Conservation (phyloP, 2,797 vertebrate species). For the Capromys pilorides region DNA sequence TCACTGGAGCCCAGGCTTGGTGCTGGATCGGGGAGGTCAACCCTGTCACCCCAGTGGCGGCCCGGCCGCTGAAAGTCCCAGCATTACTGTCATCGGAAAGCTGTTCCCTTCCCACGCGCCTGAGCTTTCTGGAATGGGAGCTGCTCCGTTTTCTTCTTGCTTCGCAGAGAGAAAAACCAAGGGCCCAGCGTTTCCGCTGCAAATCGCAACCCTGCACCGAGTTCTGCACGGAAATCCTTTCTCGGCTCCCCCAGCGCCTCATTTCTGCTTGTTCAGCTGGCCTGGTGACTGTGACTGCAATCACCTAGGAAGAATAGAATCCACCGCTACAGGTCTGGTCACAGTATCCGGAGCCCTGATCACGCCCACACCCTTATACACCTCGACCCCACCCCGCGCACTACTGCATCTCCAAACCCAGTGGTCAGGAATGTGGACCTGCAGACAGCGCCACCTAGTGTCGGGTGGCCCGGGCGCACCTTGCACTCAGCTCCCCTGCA, state of each 20-base stretch:
- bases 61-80: accelerated
- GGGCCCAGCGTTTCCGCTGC: background rate
- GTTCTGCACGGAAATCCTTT: background rate
- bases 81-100: accelerated
- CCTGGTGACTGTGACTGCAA: background rate
- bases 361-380: background rate
- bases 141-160: background rate
- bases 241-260: accelerated
- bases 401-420: background rate
- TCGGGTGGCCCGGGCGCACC: conserved; percentile 50
- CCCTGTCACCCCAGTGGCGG: no score
- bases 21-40: no score
- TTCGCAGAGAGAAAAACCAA: background rate
- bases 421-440: background rate
- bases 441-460: conserved; percentile 82
- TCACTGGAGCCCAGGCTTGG: accelerated
- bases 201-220: accelerated
- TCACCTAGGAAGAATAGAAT: conserved; percentile 41
- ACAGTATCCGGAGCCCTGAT: background rate
- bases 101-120: accelerated
- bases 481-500: background rate
- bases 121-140: background rate
- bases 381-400: background rate
- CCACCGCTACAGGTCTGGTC: background rate
- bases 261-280: conserved; percentile 6